Conservation (phyloP, 2,797 vertebrate genomes). For the Sebastes hopkinsi region DNA sequence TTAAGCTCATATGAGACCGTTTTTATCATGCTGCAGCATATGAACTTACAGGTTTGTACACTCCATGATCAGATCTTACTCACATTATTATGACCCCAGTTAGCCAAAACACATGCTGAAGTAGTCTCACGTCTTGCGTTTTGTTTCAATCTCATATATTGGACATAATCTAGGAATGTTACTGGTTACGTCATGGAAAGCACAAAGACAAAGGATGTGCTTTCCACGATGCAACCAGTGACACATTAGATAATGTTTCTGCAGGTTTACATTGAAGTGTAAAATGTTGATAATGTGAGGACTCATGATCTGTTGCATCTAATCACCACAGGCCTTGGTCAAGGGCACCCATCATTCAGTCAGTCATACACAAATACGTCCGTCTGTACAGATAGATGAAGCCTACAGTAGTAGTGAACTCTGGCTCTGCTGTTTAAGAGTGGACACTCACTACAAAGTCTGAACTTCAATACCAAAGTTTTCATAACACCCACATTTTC, state of each 20-base stretch:
- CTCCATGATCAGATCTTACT: not conserved
- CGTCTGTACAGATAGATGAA: not conserved
- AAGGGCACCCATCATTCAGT: not conserved
- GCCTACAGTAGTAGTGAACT: not conserved
- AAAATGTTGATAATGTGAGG: not conserved
- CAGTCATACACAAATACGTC: not conserved
- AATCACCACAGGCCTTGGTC: not conserved
- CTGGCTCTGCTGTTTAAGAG: not conserved
- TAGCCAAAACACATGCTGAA: not conserved
- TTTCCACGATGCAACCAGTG: too few species aligned
- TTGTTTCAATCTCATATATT: not conserved
- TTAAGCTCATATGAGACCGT: not conserved
- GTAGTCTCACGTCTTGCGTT: not conserved
- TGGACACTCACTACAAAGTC: not conserved
- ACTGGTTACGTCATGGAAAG: too few species aligned
- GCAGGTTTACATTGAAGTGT: not conserved
- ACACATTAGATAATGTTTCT: not conserved
- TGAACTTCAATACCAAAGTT: not conserved
- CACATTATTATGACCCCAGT: not conserved
- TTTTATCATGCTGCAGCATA: not conserved
- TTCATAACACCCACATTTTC: not conserved
- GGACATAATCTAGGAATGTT: not conserved
- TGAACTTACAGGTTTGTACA: not conserved
- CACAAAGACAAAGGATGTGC: too few species aligned
- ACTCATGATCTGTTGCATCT: not conserved